phyloP scores from a whole-genome alignment of 1,140 invertebrate genomes.

The Apis laboriosa region DNA sequence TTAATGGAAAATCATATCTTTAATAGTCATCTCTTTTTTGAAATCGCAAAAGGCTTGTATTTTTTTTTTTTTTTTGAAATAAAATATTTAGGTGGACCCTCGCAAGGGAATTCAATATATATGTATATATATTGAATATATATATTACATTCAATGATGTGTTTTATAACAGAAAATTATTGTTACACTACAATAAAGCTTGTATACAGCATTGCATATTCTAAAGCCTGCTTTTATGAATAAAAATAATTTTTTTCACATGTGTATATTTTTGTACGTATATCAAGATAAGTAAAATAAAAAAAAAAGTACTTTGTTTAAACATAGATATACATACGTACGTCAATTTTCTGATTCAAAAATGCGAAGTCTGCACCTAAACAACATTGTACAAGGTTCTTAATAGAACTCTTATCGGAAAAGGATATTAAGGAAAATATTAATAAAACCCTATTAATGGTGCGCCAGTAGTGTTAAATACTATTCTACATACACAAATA shows the following conservation, averaged over 20 bases:
- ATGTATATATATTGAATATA: not conserved
- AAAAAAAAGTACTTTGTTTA: conserved; percentile 24
- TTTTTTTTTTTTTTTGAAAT: conserved; percentile 70
- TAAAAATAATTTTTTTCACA: conserved; percentile 42
- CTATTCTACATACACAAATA: conserved; percentile 76
- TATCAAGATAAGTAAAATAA: not conserved
- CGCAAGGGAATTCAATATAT: conserved; percentile 63
- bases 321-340: conserved; percentile 14
- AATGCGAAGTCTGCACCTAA: conserved; percentile 61
- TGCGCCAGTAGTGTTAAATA: conserved; percentile 74
- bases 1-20: conserved; percentile 77
- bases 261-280: not conserved
- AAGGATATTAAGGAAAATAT: conserved; percentile 63
- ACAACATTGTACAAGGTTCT: conserved; percentile 68
- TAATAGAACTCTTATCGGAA: conserved; percentile 45
- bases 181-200: conserved; percentile 72
- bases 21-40: conserved; percentile 76
- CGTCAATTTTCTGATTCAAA: conserved; percentile 24
- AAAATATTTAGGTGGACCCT: conserved; percentile 67
- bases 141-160: conserved; percentile 66
- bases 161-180: conserved; percentile 68
- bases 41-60: conserved; percentile 74
- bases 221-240: conserved; percentile 47
- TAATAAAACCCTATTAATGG: conserved; percentile 66
- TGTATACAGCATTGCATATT: conserved; percentile 71